Evolutionary conservation across 2,888 invertebrate genomes (phyloP).

Genomic region (Synergus laeviventris): DNA sequence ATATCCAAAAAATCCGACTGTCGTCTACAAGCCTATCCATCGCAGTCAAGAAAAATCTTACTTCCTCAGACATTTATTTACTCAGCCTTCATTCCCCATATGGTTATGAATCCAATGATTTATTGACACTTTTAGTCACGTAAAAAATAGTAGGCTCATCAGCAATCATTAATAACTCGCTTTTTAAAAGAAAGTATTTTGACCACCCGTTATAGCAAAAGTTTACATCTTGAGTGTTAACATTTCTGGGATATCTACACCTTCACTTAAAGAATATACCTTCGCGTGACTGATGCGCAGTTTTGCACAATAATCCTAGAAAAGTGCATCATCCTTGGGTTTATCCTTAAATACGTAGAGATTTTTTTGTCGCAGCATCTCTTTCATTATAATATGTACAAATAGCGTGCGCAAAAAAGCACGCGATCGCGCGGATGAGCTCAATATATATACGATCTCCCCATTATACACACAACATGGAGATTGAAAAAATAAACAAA

Average conservation of each 20-base stretch:
- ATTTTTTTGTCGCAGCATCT: constrained; percentile 31
- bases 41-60: constrained; percentile 19
- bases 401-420: constrained; percentile 37
- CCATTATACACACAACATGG: constrained; percentile 35
- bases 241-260: no score
- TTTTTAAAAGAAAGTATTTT: background rate
- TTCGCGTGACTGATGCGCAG: constrained; percentile 1
- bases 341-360: constrained; percentile 10
- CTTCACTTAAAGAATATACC: background rate
- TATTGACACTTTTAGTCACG: constrained; percentile 19
- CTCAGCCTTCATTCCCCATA: constrained; percentile 24
- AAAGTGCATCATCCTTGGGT: constrained; percentile 26
- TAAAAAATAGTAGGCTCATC: constrained; percentile 13
- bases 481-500: constrained; percentile 36
- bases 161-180: constrained; percentile 20
- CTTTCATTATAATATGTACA: constrained; percentile 35
- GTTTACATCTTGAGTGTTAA: no score
- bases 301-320: constrained; percentile 15
- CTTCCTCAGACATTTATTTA: constrained; percentile 38
- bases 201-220: background rate
- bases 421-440: constrained; percentile 27
- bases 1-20: constrained; percentile 38
- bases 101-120: constrained; percentile 30
- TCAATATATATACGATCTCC: constrained; percentile 14
- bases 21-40: constrained; percentile 35